phyloP scores from a whole-genome alignment of 2,797 vertebrate species.

The Diplodus puntazzo region DNA sequence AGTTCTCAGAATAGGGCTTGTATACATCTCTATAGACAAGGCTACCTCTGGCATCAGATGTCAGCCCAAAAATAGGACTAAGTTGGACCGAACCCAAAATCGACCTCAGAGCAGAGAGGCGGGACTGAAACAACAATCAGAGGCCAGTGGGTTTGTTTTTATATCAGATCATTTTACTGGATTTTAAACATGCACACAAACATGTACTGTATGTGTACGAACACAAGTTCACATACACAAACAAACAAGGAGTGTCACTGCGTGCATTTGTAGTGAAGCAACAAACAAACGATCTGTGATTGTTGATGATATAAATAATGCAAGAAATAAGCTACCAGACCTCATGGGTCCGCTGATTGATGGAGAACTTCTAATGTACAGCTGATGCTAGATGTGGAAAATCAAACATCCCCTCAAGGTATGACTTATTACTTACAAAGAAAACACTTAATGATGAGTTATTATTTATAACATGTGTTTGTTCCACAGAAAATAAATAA shows the following conservation, averaged over 20 bases:
- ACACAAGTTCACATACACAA: background rate
- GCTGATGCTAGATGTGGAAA: conserved; percentile 17
- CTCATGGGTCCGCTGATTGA: conserved; percentile 26
- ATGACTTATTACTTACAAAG: background rate
- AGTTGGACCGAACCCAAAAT: conserved; percentile 57
- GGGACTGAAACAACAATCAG: conserved; percentile 38
- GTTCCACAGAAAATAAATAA: too few species aligned
- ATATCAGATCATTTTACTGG: conserved; percentile 23
- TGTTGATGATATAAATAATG: conserved; percentile 58
- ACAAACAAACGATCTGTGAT: conserved; percentile 29
- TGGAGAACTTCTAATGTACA: conserved; percentile 28
- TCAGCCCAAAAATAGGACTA: conserved; percentile 69
- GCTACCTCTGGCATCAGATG: conserved; percentile 60
- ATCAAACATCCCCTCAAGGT: background rate
- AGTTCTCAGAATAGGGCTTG: conserved; percentile 43
- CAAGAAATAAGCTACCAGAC: conserved; percentile 16
- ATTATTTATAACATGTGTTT: too few species aligned
- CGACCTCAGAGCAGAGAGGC: conserved; percentile 37
- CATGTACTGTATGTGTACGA: background rate
- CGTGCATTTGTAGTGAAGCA: background rate
- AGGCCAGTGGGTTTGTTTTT: conserved; percentile 29
- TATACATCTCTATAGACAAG: conserved; percentile 47
- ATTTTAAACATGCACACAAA: conserved; percentile 20
- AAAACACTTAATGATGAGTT: background rate
- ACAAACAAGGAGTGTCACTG: background rate